Evolutionary conservation across 2,113 vertebrate species (phyloP).

Genomic region (Clinocottus analis): DNA sequence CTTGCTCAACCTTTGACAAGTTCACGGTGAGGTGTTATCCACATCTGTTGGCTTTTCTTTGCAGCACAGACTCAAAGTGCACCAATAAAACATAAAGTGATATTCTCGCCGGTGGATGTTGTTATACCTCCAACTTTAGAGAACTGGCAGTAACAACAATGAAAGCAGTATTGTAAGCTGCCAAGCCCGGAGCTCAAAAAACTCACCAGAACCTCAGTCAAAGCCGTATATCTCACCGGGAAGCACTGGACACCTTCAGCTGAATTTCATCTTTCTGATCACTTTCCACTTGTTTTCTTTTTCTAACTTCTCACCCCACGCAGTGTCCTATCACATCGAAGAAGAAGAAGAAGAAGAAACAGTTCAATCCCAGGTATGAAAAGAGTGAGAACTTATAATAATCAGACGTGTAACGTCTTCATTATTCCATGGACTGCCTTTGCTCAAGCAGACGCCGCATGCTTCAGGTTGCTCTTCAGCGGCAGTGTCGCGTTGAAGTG

Average conservation of each 20-base stretch:
- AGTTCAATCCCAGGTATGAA: constrained; percentile 9
- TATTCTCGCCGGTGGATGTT: constrained; percentile 65
- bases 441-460: not conserved
- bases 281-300: constrained; percentile 39
- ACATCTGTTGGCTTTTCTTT: constrained; percentile 41
- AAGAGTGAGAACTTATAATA: not conserved
- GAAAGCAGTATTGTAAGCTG: constrained; percentile 45
- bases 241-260: constrained; percentile 57
- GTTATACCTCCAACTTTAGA: constrained; percentile 63
- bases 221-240: constrained; percentile 42
- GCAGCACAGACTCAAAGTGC: constrained; percentile 48
- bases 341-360: too few species aligned
- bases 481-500: not conserved
- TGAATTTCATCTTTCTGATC: constrained; percentile 53
- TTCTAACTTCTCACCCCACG: not conserved
- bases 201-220: constrained; percentile 28
- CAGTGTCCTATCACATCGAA: constrained; percentile 16
- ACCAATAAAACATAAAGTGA: constrained; percentile 57
- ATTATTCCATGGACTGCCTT: not conserved
- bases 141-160: constrained; percentile 70
- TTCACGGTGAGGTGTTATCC: constrained; percentile 34
- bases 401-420: constrained; percentile 9
- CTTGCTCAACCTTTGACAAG: constrained; percentile 44
- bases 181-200: constrained; percentile 63
- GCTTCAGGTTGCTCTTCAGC: not conserved